Evolutionary conservation across 2,113 vertebrate genomes (phyloP).

Genomic region (Loxodonta africana): DNA sequence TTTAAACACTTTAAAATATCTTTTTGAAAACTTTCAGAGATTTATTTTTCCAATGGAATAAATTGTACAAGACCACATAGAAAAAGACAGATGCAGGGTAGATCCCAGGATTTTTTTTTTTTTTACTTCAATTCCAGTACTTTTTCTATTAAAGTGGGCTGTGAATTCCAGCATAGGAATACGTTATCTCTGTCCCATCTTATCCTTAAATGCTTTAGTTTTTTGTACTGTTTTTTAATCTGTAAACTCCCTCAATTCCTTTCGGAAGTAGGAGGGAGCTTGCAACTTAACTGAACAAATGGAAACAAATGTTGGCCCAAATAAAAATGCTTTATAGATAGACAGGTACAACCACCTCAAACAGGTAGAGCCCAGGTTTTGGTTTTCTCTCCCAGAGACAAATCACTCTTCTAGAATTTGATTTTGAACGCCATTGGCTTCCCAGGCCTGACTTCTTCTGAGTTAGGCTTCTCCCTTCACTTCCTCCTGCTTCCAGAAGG

Average conservation of each 20-base stretch:
- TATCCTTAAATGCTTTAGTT: background rate
- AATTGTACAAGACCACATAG: background rate
- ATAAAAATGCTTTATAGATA: background rate
- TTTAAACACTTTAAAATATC: background rate
- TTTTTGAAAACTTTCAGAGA: background rate
- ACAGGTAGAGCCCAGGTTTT: background rate
- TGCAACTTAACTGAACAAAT: slow-evolving; percentile 56
- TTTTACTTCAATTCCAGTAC: background rate
- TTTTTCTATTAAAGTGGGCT: background rate
- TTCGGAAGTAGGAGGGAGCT: background rate
- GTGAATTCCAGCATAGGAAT: background rate
- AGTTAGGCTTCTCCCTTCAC: background rate
- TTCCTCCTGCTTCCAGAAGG: background rate
- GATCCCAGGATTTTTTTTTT: slow-evolving; percentile 6
- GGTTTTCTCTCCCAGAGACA: background rate
- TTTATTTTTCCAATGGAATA: background rate
- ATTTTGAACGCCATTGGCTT: background rate
- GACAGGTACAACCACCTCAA: background rate
- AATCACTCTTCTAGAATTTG: background rate
- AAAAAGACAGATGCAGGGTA: background rate
- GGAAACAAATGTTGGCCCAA: slow-evolving; percentile 13
- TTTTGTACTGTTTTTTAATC: slow-evolving; percentile 10
- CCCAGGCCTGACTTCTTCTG: background rate
- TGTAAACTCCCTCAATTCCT: background rate
- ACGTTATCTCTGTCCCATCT: background rate